Conservation (phyloP, 2,888 invertebrate genomes). For the Sisyra nigra region DNA sequence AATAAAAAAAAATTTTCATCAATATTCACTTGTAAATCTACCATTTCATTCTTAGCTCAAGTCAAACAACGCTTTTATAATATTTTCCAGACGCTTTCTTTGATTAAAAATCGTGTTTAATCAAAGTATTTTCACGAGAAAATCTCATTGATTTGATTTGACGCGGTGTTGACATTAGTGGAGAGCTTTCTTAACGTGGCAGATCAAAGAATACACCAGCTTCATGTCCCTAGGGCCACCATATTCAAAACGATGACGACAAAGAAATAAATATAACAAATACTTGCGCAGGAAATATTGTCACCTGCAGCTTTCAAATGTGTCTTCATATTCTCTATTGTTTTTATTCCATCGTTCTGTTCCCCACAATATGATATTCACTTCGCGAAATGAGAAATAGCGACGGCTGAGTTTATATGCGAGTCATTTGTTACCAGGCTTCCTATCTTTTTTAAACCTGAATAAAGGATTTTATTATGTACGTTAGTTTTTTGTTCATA, state of each 20-base stretch:
- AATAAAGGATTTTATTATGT: no score
- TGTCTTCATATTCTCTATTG: constrained; percentile 8
- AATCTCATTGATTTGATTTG: constrained; percentile 8
- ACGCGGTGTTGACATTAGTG: background rate
- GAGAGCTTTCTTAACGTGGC: background rate
- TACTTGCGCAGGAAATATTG: constrained; percentile 1
- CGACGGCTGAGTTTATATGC: no score
- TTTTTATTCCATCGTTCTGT: constrained; percentile 6
- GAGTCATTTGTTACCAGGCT: no score
- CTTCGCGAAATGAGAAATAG: constrained; percentile 2
- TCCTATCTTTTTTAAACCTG: no score
- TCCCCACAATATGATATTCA: constrained; percentile 3
- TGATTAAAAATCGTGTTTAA: constrained; percentile 9
- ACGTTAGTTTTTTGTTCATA: no score
- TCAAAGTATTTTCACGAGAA: constrained; percentile 7
- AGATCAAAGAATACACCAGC: background rate
- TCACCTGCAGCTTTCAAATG: constrained; percentile 7
- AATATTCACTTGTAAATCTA: background rate
- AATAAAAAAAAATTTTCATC: background rate
- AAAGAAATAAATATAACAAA: constrained; percentile 2
- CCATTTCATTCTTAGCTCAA: background rate
- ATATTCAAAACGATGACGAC: background rate
- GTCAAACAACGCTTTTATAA: background rate
- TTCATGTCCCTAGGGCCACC: background rate
- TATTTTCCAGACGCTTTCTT: constrained; percentile 8